Evolutionary conservation across 2,888 invertebrate genomes (phyloP), one percentile per base, ranked within the genome.

Genomic region (Ypsolopha sequella): DNA sequence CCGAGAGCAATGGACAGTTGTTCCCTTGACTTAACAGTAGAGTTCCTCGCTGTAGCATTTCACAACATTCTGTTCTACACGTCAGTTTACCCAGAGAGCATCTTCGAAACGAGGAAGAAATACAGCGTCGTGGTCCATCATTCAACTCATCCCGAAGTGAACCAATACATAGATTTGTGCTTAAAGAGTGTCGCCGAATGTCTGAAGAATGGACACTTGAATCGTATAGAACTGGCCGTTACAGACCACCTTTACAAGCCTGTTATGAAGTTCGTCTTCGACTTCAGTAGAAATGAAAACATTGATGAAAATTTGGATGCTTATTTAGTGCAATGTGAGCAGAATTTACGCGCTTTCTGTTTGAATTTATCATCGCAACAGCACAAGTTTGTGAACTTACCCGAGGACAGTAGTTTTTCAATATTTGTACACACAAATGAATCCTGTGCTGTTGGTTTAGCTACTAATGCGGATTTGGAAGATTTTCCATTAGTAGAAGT

Each of bases 11-110:
- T 84, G 84, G 82, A 81, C 68, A 65, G 60, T 71, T 89, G 87
- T 66, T 78, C 82, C 52, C 59, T 76, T 36, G 89, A 91, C 60
- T 74, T 92, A 50, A 70, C 90, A n/a, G 61, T 89, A 51, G 92
- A 92, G 73, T 92, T 92, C 68, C 67, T 93, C 34, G 89, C 90
- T 63, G 88, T 92, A 33, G 88, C 90, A 0, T 88, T 92, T 54
- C 90, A 92, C 62, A 88, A 80, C 52, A 89, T 92, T 52, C 64
- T 93, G 6, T 90, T 88, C 61, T 73, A 84, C 52, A 69, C 89
- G 51, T 87, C 89, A 57, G 70, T 92, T 44, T 93, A 93, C 68
- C 92, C 93, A 1, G 76, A 80, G 53, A 87, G 86, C 60, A 88
- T 91, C 60, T 93, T 92, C 68, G 85, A 84, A 54, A 79, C 76